These are phyloP conservation scores for Lithophane leautieri DNA, from an alignment of 2,888 invertebrate genomes.

Conservation along the genomic window DNA sequence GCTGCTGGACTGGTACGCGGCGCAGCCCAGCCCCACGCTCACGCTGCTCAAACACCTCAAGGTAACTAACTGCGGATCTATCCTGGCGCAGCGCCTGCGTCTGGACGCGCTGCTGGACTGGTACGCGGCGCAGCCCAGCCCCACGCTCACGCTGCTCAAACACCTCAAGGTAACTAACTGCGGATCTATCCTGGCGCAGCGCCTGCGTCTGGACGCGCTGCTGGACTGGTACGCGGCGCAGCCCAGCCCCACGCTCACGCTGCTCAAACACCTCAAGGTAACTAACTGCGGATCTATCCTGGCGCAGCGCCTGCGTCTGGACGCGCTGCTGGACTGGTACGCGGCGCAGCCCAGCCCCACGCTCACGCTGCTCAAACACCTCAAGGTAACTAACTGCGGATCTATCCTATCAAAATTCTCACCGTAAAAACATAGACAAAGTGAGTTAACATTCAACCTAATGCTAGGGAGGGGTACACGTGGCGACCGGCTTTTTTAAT, in stretches of 20 bases:
- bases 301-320: conserved; percentile 88
- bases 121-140: conserved; percentile 85
- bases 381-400: conserved; percentile 79
- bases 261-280: conserved; percentile 90
- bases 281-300: too few relatives aligned
- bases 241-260: conserved; percentile 88
- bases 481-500: not conserved
- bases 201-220: conserved; percentile 88
- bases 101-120: conserved; percentile 87
- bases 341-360: conserved; percentile 87
- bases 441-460: not conserved
- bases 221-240: conserved; percentile 86
- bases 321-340: conserved; percentile 87
- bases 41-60: conserved; percentile 90
- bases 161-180: conserved; percentile 90
- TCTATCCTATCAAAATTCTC: not conserved
- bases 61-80: too few relatives aligned
- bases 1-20: conserved; percentile 86
- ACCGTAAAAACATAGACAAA: too few relatives aligned
- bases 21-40: conserved; percentile 87
- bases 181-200: conserved; percentile 90
- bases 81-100: conserved; percentile 89
- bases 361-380: conserved; percentile 89
- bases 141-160: conserved; percentile 90
- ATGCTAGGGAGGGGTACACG: not conserved